Evolutionary conservation across 92 coral and sea anemone genomes (phyloP).

Genomic region (Phymanthus crucifer): DNA sequence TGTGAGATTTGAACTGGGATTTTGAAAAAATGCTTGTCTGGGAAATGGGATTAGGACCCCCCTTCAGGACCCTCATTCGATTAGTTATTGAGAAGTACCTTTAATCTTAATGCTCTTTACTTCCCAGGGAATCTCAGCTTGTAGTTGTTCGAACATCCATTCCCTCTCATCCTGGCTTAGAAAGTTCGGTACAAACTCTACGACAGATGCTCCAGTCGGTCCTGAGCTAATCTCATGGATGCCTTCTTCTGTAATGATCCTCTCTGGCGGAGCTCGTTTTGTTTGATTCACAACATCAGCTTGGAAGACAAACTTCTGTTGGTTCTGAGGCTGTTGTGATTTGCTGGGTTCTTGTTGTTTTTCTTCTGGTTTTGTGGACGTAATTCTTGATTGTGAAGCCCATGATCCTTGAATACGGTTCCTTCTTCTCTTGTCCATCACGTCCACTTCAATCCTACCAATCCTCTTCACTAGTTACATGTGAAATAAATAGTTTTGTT

Average conservation of each 20-base stretch:
- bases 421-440: constrained; percentile 63
- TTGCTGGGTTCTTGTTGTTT: background rate
- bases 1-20: background rate
- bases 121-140: constrained; percentile 73
- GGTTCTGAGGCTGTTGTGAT: background rate
- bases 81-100: constrained; percentile 62
- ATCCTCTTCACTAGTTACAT: background rate
- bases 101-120: constrained; percentile 64
- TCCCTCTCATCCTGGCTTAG: constrained; percentile 56
- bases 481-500: background rate
- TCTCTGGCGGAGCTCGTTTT: constrained; percentile 21
- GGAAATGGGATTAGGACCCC: no score
- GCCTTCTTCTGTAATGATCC: constrained; percentile 46
- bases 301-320: constrained; percentile 47
- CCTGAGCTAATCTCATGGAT: constrained; percentile 57
- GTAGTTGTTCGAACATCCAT: constrained; percentile 84
- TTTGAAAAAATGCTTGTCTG: no score
- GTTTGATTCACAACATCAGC: constrained; percentile 37
- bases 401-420: constrained; percentile 78
- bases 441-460: background rate
- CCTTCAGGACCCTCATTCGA: no score
- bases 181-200: constrained; percentile 59
- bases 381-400: constrained; percentile 51
- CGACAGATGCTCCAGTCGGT: constrained; percentile 59
- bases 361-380: background rate